Evolutionary conservation across 2,113 vertebrate genomes (phyloP).

Genomic region (Nibea albiflora): DNA sequence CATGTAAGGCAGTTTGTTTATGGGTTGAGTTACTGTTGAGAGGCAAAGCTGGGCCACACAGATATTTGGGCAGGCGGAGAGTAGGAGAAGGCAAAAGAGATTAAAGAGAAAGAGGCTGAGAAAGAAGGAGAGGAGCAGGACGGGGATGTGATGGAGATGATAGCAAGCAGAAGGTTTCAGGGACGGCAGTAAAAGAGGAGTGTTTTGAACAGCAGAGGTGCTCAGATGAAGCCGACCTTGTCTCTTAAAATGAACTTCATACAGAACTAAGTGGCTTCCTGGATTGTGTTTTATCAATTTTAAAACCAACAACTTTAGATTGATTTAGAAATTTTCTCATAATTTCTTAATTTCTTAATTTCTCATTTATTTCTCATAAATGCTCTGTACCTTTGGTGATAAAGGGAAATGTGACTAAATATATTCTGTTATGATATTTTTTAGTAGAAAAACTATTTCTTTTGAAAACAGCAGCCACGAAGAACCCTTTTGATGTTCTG

Average conservation of each 20-base stretch:
- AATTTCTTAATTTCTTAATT: too few relatives aligned
- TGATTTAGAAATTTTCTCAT: too few relatives aligned
- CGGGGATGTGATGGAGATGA: conserved; percentile 49
- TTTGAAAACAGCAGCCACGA: too few relatives aligned
- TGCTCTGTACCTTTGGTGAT: too few relatives aligned
- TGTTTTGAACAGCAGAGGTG: conserved; percentile 24
- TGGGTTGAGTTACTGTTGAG: conserved; percentile 94
- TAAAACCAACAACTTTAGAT: too few relatives aligned
- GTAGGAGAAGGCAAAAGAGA: conserved; percentile 51
- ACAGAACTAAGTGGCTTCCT: neutral
- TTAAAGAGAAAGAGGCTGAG: conserved; percentile 59
- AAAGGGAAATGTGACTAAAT: too few relatives aligned
- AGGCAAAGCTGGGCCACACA: conserved; percentile 93
- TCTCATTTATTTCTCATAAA: too few relatives aligned
- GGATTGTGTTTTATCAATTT: too few relatives aligned
- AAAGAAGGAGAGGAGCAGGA: conserved; percentile 25
- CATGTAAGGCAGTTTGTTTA: conserved; percentile 97
- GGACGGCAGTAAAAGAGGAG: conserved; percentile 42
- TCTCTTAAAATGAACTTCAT: neutral
- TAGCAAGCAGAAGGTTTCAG: conserved; percentile 29
- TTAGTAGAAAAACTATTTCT: too few relatives aligned
- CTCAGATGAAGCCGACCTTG: neutral
- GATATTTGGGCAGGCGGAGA: conserved; percentile 84
- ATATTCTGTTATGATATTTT: too few relatives aligned
- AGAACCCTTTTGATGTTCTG: too few relatives aligned